These are phyloP conservation scores for Drosophila greeni DNA, from an alignment of 2,888 invertebrate genomes.

Conservation along the genomic window DNA sequence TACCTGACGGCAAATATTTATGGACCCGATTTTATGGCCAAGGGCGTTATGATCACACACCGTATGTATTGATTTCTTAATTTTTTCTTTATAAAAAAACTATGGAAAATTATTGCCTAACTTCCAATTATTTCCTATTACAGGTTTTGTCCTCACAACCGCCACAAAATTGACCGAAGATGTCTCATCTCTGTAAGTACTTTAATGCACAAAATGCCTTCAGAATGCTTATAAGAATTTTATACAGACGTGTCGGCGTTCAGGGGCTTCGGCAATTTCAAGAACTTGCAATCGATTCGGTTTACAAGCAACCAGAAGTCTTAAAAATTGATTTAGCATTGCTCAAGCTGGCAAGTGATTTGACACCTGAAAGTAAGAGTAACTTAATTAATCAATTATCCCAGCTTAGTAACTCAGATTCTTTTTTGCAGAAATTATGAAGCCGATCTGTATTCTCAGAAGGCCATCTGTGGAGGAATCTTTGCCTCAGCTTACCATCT, in stretches of 20 bases:
- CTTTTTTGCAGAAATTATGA: background rate
- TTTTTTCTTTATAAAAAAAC: background rate
- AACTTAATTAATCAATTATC: background rate
- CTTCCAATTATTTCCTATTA: background rate
- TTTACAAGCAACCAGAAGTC: background rate
- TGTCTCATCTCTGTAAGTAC: background rate
- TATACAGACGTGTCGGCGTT: background rate
- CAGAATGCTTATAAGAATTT: background rate
- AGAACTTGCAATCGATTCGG: background rate
- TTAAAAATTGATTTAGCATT: background rate
- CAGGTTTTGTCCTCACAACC: constrained; percentile 2
- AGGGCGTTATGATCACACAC: constrained; percentile 8
- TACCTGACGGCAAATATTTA: background rate
- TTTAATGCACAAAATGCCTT: no score
- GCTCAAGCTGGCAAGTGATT: background rate
- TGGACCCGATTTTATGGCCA: constrained; percentile 7
- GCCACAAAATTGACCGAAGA: background rate
- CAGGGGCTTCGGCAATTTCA: background rate
- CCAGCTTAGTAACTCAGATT: accelerated
- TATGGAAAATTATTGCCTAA: background rate
- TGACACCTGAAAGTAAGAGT: background rate
- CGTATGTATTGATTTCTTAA: background rate
- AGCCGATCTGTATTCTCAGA: background rate
- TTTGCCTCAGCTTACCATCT: background rate
- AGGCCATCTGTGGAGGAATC: no score